Evolutionary conservation across 2,797 vertebrate species (phyloP).

Genomic region (Chelon labrosus): DNA sequence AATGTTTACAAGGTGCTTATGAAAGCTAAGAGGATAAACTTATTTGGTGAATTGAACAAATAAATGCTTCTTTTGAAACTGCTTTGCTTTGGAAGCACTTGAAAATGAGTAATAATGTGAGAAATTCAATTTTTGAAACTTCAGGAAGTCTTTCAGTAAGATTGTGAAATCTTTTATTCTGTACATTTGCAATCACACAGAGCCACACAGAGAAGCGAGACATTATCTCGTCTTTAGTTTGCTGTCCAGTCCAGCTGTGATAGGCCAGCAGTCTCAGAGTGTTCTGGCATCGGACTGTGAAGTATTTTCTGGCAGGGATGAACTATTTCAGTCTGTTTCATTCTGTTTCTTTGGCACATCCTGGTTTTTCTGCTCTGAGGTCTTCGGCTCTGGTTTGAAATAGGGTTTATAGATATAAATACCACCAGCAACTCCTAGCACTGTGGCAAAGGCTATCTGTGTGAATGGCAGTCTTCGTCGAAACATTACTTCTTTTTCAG

Average conservation of each 20-base stretch:
- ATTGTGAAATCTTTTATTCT: conserved; percentile 52
- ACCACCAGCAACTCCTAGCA: conserved; percentile 88
- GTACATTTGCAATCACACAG: conserved; percentile 33
- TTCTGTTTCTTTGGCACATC: conserved; percentile 56
- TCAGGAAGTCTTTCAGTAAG: neutral
- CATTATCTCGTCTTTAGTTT: conserved; percentile 15
- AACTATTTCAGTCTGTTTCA: conserved; percentile 41
- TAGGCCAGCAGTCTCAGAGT: conserved; percentile 27
- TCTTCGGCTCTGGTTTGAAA: conserved; percentile 76
- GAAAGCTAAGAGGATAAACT: too few species aligned
- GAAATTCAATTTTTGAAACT: conserved; percentile 6
- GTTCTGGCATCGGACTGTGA: conserved; percentile 9
- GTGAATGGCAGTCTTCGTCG: conserved; percentile 80
- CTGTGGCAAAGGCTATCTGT: conserved; percentile 80
- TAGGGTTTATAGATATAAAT: conserved; percentile 91
- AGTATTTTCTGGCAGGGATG: conserved; percentile 9
- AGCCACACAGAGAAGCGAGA: neutral
- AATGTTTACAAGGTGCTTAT: too few species aligned
- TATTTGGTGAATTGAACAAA: too few species aligned
- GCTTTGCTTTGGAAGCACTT: neutral
- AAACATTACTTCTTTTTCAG: conserved; percentile 69
- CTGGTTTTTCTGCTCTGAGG: conserved; percentile 38
- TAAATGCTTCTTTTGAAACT: neutral
- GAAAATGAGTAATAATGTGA: too few species aligned
- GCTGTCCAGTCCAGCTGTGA: conserved; percentile 14